Evolutionary conservation across 2,113 vertebrate genomes (phyloP).

Genomic region (Cardinalis cardinalis): DNA sequence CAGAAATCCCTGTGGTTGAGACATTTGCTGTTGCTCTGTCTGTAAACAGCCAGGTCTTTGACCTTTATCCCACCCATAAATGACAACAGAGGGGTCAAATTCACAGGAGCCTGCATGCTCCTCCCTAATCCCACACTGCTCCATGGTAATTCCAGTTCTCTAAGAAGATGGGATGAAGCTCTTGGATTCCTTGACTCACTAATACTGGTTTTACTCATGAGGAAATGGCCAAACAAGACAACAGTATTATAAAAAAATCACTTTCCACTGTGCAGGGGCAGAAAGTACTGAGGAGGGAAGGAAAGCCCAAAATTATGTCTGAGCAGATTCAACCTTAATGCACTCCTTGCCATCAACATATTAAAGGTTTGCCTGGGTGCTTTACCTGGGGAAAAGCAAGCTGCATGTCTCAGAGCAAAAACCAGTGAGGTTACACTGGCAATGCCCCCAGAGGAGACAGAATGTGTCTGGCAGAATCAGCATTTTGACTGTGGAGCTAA

Average conservation of each 20-base stretch:
- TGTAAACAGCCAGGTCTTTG: neutral
- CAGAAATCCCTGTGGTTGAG: neutral
- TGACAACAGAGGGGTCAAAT: neutral
- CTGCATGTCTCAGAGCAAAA: neutral
- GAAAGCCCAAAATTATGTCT: neutral
- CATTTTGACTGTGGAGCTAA: neutral
- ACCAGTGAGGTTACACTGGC: neutral
- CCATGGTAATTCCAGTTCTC: neutral
- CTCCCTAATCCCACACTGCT: rapidly evolving
- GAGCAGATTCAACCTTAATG: neutral
- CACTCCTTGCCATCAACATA: neutral
- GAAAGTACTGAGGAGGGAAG: neutral
- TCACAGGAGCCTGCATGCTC: neutral
- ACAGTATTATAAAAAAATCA: neutral
- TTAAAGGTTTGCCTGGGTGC: neutral
- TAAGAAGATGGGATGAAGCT: neutral
- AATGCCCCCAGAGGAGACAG: neutral
- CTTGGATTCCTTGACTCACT: neutral
- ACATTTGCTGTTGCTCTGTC: neutral
- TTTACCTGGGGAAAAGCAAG: neutral
- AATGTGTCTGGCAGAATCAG: neutral
- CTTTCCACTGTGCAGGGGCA: neutral
- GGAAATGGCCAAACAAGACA: neutral
- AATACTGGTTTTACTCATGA: neutral
- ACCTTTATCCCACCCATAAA: neutral